These are phyloP conservation scores for Ormyrus thymus DNA, from an alignment of 2,888 invertebrate genomes.

Conservation along the genomic window DNA sequence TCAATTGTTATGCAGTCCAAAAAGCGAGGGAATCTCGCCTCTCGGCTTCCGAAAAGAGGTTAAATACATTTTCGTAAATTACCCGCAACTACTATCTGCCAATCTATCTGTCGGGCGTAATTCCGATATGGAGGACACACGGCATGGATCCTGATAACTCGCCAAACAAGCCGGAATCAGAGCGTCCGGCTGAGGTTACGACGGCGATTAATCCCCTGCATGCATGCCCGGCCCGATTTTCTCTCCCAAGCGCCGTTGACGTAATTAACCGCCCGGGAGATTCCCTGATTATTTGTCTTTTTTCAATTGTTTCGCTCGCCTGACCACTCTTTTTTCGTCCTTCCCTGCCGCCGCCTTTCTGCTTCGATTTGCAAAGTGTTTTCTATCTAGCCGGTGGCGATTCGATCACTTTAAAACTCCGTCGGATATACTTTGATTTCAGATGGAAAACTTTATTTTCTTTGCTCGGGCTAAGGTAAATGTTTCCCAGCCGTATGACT, in stretches of 20 bases:
- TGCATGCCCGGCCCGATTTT: constrained; percentile 8
- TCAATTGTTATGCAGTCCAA: constrained; percentile 23
- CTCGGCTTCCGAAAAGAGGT: constrained; percentile 16
- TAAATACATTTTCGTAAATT: constrained; percentile 53
- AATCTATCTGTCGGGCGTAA: constrained; percentile 38
- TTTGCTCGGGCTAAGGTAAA: too few relatives aligned
- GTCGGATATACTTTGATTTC: too few relatives aligned
- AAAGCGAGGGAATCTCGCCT: neutral
- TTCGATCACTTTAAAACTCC: too few relatives aligned
- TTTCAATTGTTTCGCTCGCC: constrained; percentile 8
- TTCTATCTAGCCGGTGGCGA: neutral
- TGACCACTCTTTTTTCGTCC: neutral
- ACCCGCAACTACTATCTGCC: constrained; percentile 39
- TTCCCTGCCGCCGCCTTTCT: neutral
- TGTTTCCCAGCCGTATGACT: neutral
- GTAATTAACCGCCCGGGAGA: constrained; percentile 42
- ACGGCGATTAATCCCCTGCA: constrained; percentile 45
- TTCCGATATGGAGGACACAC: constrained; percentile 46
- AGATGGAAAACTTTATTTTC: too few relatives aligned
- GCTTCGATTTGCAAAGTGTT: constrained; percentile 12
- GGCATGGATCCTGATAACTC: constrained; percentile 50
- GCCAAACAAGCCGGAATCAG: constrained; percentile 44
- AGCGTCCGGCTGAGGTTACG: constrained; percentile 43
- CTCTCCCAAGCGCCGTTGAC: constrained; percentile 32
- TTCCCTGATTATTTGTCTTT: constrained; percentile 34